Evolutionary conservation across 1,140 invertebrate species (phyloP).

Genomic region (Aphis gossypii): DNA sequence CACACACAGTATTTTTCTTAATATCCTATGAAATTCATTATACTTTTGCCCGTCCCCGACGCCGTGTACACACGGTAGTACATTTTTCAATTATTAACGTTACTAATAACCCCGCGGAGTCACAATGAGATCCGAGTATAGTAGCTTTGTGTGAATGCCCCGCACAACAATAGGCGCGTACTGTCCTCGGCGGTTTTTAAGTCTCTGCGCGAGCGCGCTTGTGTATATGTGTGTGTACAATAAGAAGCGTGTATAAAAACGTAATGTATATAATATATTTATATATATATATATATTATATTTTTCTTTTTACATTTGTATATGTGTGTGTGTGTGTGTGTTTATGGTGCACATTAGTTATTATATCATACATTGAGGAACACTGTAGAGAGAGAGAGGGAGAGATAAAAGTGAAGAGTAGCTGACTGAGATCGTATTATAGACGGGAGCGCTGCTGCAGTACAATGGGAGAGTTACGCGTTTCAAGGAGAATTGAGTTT

Average conservation of each 20-base stretch:
- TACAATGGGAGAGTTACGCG: slow-evolving; percentile 45
- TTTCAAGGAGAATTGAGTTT: slow-evolving; percentile 50
- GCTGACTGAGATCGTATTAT: slow-evolving; percentile 1
- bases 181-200: neutral
- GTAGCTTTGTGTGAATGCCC: slow-evolving; percentile 40
- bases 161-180: slow-evolving; percentile 52
- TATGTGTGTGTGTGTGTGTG: neutral
- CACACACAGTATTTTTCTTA: neutral
- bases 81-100: slow-evolving; percentile 46
- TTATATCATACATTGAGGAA: neutral
- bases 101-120: slow-evolving; percentile 56
- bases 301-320: neutral
- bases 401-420: neutral
- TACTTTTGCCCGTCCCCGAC: neutral
- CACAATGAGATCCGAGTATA: slow-evolving; percentile 28
- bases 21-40: slow-evolving; percentile 49
- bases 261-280: neutral
- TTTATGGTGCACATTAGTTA: slow-evolving; percentile 11
- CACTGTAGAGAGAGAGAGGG: neutral
- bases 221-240: slow-evolving; percentile 1
- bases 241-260: slow-evolving; percentile 19
- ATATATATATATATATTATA: neutral
- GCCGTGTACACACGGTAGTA: neutral
- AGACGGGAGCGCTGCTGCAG: neutral
- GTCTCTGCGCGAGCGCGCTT: neutral